Evolutionary conservation across 1,140 invertebrate genomes (phyloP).

Genomic region (Drosophila repleta): DNA sequence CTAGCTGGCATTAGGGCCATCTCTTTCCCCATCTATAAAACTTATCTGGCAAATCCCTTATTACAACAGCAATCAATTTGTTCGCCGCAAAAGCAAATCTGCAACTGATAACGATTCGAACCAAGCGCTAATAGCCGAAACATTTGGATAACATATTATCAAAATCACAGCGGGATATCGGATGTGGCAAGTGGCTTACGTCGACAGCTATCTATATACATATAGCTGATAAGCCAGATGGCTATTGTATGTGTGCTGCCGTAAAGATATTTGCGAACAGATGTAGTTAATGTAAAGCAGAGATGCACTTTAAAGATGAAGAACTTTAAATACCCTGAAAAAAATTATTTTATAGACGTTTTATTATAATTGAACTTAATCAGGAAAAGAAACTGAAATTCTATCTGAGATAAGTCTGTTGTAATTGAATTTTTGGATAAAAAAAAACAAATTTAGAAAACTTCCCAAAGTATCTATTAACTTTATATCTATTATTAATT

Average conservation of each 20-base stretch:
- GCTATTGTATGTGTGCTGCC: conserved; percentile 10
- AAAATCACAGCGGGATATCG: conserved; percentile 50
- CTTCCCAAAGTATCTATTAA: too few species aligned
- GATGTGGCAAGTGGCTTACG: conserved; percentile 17
- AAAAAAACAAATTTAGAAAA: too few species aligned
- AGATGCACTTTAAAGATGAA: too few species aligned
- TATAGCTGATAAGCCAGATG: conserved; percentile 41
- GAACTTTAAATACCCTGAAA: conserved; percentile 9
- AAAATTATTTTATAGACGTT: too few species aligned
- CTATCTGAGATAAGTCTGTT: too few species aligned
- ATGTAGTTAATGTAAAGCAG: neutral
- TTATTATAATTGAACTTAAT: too few species aligned
- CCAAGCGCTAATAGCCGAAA: conserved; percentile 18
- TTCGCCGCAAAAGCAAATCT: conserved; percentile 17
- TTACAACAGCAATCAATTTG: conserved; percentile 16
- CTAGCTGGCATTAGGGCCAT: neutral
- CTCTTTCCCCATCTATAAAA: neutral
- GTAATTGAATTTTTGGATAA: too few species aligned
- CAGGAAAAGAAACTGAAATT: too few species aligned
- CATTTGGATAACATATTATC: conserved; percentile 20
- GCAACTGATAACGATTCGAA: conserved; percentile 21
- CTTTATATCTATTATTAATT: too few species aligned
- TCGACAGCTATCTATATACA: conserved; percentile 29
- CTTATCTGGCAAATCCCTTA: conserved; percentile 14
- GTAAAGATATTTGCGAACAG: conserved; percentile 19